Conservation (phyloP, 2,888 invertebrate genomes). For the Polylopha cassiicola region DNA sequence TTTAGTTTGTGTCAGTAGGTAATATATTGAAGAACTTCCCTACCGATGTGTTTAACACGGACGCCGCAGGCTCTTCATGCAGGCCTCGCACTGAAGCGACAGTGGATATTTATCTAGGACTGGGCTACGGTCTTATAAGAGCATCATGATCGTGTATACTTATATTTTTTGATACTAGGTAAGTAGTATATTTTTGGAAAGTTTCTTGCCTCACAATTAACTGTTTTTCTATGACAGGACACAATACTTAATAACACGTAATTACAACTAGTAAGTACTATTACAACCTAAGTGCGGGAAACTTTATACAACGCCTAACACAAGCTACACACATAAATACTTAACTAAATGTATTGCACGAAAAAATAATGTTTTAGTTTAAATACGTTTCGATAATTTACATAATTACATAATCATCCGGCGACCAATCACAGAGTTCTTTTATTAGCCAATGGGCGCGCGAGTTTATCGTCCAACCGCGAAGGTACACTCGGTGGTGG, state of each 20-base stretch:
- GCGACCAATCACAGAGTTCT: conserved; percentile 9
- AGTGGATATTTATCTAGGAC: too few species aligned
- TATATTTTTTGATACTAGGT: too few species aligned
- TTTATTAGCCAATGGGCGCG: conserved; percentile 9
- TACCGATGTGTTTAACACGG: too few species aligned
- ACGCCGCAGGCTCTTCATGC: too few species aligned
- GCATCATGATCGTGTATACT: too few species aligned
- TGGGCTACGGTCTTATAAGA: too few species aligned
- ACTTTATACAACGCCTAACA: conserved; percentile 60
- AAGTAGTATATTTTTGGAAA: too few species aligned
- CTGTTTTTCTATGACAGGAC: conserved; percentile 17
- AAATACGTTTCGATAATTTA: conserved; percentile 59
- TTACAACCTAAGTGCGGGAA: conserved; percentile 31
- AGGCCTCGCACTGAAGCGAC: too few species aligned
- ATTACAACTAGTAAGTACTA: conserved; percentile 14
- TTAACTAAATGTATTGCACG: conserved; percentile 75
- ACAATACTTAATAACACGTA: conserved; percentile 10
- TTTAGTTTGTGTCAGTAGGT: too few species aligned
- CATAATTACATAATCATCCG: conserved; percentile 66
- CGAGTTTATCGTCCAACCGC: conserved; percentile 11
- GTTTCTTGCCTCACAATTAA: conserved; percentile 13
- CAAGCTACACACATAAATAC: conserved; percentile 70
- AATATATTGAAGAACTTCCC: too few species aligned
- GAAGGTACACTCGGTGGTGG: neutral
- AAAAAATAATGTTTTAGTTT: conserved; percentile 54